Evolutionary conservation across 2,797 vertebrate species (phyloP), one percentile per base, ranked within the genome.

Genomic region (Spondyliosoma cantharus): DNA sequence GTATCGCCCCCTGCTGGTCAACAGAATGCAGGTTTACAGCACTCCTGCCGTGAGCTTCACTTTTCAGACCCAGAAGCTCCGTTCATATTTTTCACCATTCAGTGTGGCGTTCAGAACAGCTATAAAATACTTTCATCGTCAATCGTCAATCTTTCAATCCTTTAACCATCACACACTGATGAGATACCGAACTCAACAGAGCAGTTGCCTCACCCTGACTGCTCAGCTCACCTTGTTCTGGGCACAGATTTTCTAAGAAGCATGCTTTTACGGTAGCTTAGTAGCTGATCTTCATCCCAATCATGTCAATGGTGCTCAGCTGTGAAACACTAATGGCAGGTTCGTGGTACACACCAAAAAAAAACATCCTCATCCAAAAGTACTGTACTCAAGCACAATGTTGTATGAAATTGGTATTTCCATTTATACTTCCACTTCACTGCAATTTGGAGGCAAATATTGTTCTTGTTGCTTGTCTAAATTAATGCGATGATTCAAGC

Each of bases 331-430:
- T 7, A 32, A 70, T 57, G 0, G 1, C 22, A 58, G 45, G 52
- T 25, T 32, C 2, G 8, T 37, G 32, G 32, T 37, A 37, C 59
- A 50, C 1, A 0, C 7, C 27, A 42, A 64, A 29, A 29, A 29
- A 71, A 50, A 24, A 25, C 20, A 49, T 14, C 7, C 52, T 61
- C 43, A 64, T 58, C 59, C 1, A 20, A 29, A 82, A 45, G 62
- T 5, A 59, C 29, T 29, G 29, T 29, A 29, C 37, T 37, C 9
- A 3, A 11, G 37, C 37, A 37, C 37, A 37, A 37, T 37, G 8
- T 37, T 37, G 37, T 37, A 7, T 37, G 37, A 11, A 37, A 11
- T 11, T 37, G 37, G 9, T 37, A 37, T 37, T 37, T 37, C 37
- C 37, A 37, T 8, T 37, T 37, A 37, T 7, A 37, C 32, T 37